Percentiles rank a stretch among this genome's conserved stretches.
phyloP scores from a whole-genome alignment of 2,797 vertebrate species.

The Alfaro cultratus region DNA sequence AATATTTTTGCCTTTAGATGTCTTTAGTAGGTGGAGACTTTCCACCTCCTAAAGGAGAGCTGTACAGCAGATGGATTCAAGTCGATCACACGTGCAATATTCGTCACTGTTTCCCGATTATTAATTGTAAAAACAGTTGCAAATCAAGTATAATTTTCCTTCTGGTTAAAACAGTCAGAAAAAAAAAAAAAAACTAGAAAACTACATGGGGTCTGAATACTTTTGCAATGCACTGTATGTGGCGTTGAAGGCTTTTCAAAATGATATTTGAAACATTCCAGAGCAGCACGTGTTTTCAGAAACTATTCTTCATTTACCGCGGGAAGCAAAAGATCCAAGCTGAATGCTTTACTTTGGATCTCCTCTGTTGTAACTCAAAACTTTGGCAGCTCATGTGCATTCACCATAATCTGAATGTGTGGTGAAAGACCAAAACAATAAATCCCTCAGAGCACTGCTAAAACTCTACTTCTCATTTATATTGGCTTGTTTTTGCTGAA shows the following conservation, averaged over 20 bases:
- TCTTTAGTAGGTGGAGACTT: background rate
- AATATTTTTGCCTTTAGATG: background rate
- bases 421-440: constrained; percentile 10
- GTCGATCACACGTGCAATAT: too few species aligned
- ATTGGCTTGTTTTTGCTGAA: background rate
- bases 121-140: background rate
- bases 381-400: background rate
- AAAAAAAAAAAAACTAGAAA: background rate
- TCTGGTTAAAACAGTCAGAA: background rate
- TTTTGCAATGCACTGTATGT: constrained; percentile 4
- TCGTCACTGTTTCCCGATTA: background rate
- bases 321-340: background rate
- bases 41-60: background rate
- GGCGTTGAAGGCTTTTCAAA: constrained; percentile 5
- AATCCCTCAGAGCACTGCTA: constrained; percentile 2
- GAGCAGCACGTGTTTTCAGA: constrained; percentile 14
- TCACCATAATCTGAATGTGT: constrained; percentile 1
- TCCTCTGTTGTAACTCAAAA: constrained; percentile 13
- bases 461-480: background rate
- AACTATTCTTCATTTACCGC: background rate
- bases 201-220: background rate
- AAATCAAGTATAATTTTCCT: background rate
- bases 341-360: constrained; percentile 18
- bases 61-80: background rate
- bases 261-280: constrained; percentile 16